Evolutionary conservation across 2,797 vertebrate species (phyloP), one percentile per base, ranked within the genome.

Genomic region (Melanotaenia maccullochi): DNA sequence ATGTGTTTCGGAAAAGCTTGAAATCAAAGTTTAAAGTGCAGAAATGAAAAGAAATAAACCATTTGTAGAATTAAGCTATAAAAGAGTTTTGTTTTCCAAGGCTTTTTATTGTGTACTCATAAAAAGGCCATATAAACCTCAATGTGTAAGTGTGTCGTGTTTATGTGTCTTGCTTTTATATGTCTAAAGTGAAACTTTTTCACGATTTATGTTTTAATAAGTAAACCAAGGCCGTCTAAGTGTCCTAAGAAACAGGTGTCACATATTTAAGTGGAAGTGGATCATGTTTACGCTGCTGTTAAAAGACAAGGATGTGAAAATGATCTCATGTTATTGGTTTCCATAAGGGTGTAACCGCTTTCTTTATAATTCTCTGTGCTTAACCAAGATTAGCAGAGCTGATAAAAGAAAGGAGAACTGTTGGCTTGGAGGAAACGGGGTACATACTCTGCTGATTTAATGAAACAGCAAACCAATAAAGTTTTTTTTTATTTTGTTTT

Each of bases 321-420:
- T 25, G 33, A 3, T 63, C 20, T 63, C 66, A 55, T 62, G 64
- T 65, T 68, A 54, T 65, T 71, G 16, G 47, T 70, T 67, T 83
- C 42, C 70, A 40, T 40, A 59, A 66, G 11, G 42, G 56, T 35
- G 9, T 20, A 20, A 65, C 71, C 75, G 64, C 66, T 74, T 38
- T 52, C 56, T 63, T 65, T 70, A 59, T 68, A 55, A 61, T 42
- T 44, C 58, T 75, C 57, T 56, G 58, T 78, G 61, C 79, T 85
- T 60, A 56, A 63, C 62, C 38, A 20, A 33, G 63, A 63, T 51
- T 56, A 61, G 28, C 71, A 44, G 49, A 66, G 74, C 69, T 68
- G 62, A 36, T 47, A 51, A 57, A 58, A 60, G 42, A 55, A 28
- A 30, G 14, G 47, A 71, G 59, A 72, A 56, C 52, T 13, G 60